Evolutionary conservation across 2,113 vertebrate species (phyloP), one percentile per base, ranked within the genome.

Genomic region (Mobula birostris): DNA sequence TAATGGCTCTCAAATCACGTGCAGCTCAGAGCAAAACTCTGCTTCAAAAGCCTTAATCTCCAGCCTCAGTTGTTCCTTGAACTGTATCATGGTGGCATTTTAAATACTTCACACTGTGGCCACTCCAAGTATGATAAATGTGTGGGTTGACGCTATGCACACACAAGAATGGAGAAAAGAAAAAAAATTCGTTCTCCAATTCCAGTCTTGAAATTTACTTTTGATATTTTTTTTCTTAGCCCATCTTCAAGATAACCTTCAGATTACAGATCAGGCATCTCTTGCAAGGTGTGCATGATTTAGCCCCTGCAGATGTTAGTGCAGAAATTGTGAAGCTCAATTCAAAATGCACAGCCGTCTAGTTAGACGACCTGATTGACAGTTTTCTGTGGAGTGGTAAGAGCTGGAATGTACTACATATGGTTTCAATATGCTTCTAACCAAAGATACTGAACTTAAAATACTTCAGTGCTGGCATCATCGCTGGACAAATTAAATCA

Each of bases 351-450:
- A 88, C 58, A 63, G 11, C 58, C n/a, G 85, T 29, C 58, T 2
- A 19, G 61, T 88, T 87, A 29, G 56, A 66, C 32, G 17, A 8
- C 61, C 61, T 90, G 85, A 90, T 27, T 87, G 24, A 68, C 61
- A 19, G 85, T 15, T 19, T 90, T 66, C 85, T 32, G 61, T 7
- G 29, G 61, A 36, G 56, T 56, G 11, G 61, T 66, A 63, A 66
- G 58, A 66, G 29, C 6, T 68, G 85, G 85, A 90, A 90, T 90
- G 85, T 90, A 63, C 85, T 6, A 90, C 85, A 90, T 90, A 66
- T 90, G 85, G 85, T 90, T 90, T 90, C 85, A 90, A 90, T 90
- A 63, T 90, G 85, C 85, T 90, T 90, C 85, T 14, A 90, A 66
- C 85, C 61, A 68, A 90, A 90, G 63, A 32, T 29, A 66, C 85